Evolutionary conservation across 2,797 vertebrate genomes (phyloP), one percentile per base, ranked within the genome.

Genomic region (Sylvilagus floridanus): DNA sequence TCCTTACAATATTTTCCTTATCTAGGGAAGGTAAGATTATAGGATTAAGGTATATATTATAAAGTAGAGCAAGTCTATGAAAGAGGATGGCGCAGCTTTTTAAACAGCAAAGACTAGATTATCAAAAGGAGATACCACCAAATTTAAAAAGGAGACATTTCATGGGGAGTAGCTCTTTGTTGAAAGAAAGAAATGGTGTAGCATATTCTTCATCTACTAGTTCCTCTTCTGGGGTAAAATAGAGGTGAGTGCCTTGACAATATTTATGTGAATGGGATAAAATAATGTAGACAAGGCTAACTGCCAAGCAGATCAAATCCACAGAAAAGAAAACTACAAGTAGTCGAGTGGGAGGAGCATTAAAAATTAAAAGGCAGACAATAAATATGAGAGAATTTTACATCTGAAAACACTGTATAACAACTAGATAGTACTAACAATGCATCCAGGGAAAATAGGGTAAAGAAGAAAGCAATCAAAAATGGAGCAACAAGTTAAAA

Each of bases 331-430:
- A 96, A 95, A 90, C 85, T 82, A 47, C 22, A 90, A 65, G 19
- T 35, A 79, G 85, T 76, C 54, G 8, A n/a, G n/a, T n/a, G 66
- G 50, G 6, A 1, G 2, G 88, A 63, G n/a, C 63, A 91, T 91
- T 92, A 85, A 96, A 92, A 95, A 95, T 95, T 95, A 94, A 93
- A 93, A 94, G 88, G 54, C 79, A 88, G 62, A 76, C 12, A 75
- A 92, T 90, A 85, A 91, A 68, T 57, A 26, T 63, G 19, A 73
- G 37, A 92, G 72, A 93, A 69, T 83, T 96, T 96, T 90, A 73
- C 79, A 93, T 91, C 88, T 87, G 88, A 97, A 97, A 96, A 96
- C 57, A 84, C 16, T 62, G 93, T 71, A 76, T 35, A 96, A 72
- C 76, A 75, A 68, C 6, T 22, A 69, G 28, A 69, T 84, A 82